Evolutionary conservation across 2,888 invertebrate genomes (phyloP), one percentile per base, ranked within the genome.

Genomic region (Parasteatoda lunata): DNA sequence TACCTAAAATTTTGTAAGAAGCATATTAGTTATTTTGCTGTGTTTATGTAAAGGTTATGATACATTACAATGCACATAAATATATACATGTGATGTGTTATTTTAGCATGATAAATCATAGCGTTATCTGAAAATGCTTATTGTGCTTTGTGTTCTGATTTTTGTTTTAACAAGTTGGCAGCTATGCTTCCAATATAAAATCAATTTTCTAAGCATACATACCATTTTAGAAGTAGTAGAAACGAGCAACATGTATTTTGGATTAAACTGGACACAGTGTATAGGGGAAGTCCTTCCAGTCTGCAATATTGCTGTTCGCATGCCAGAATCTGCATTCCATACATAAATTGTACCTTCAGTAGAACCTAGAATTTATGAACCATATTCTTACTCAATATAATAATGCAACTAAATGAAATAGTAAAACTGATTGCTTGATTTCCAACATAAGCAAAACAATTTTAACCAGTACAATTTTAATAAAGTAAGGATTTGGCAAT

Each of bases 211-310:
- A 72, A 72, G 49, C 45, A 59, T 11, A 47, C 89, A 89, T 90
- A 93, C 98, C 97, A 99, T 98, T 92, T 98, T 98, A 73, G 97
- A 97, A 92, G 98, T 98, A 15, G 98, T 98, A 15, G 98, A 97
- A 15, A 98, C 98, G 89, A 99, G 93, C 97, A 99, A 97, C 98
- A 98, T 98, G 91, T 96, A 98, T 92, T 98, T 98, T 0, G 98
- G 98, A 93, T 98, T 99, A 92, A 99, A 99, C 91, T 98, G 98
- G 83, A 98, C 97, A 93, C 98, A 98, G 91, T 98, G 98, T 47
- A 99, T 97, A 0, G 98, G 97, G 0, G 96, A 97, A 3, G 97
- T 97, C 92, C 93, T 92, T 81, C 92, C 92, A 49, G 89, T 86
- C 47, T 84, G 85, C 79, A 89, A 89, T 64, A 88, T 89, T 49